These are phyloP conservation scores for Osmerus eperlanus DNA, from an alignment of 2,113 vertebrate species.

Conservation along the genomic window DNA sequence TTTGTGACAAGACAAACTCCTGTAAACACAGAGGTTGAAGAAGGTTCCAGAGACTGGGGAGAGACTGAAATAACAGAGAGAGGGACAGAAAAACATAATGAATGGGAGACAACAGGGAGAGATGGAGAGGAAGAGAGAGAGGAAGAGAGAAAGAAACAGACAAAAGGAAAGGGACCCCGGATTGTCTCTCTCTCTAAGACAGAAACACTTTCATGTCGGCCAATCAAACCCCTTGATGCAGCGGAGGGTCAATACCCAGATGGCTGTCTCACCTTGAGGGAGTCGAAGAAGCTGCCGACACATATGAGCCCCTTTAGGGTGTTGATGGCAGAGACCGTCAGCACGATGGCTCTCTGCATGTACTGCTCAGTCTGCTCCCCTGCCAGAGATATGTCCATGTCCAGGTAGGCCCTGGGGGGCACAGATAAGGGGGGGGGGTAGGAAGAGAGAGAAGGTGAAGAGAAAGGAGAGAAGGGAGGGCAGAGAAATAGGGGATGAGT, in stretches of 20 bases:
- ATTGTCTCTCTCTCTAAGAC: not conserved
- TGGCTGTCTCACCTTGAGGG: constrained; percentile 78
- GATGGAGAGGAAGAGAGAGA: not conserved
- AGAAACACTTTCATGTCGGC: not conserved
- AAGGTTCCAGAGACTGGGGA: not conserved
- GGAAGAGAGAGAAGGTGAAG: not conserved
- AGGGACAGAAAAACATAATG: not conserved
- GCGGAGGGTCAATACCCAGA: no score
- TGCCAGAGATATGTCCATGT: constrained; percentile 76
- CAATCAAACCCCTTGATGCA: no score
- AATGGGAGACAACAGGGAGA: constrained; percentile 4
- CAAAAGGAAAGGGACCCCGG: not conserved
- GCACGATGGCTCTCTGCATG: constrained; percentile 69
- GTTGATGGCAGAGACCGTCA: constrained; percentile 56
- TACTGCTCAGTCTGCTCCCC: constrained; percentile 74
- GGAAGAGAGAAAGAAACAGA: no score
- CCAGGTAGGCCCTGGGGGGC: constrained; percentile 75
- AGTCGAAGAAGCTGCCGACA: constrained; percentile 81
- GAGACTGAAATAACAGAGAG: not conserved
- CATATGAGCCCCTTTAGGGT: constrained; percentile 80
- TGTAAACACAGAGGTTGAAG: not conserved
- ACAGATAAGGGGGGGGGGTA: not conserved
- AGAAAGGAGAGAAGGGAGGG: not conserved
- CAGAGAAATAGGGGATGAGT: not conserved
- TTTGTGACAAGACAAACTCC: not conserved